phyloP scores from a whole-genome alignment of 2,797 vertebrate species.

The Lepilemur septentrionalis region DNA sequence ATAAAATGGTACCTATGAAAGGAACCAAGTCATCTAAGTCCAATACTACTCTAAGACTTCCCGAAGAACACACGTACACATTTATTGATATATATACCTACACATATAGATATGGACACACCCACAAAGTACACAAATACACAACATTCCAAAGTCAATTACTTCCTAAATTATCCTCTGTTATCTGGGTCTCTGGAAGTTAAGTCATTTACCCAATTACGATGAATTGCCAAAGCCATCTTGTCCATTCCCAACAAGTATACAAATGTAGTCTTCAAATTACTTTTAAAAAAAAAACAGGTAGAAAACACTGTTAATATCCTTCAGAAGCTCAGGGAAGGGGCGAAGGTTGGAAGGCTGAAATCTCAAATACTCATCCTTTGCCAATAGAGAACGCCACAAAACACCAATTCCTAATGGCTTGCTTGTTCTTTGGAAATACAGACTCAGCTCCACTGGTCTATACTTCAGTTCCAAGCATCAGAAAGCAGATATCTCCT shows the following conservation, averaged over 20 bases:
- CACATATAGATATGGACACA: constrained; percentile 33
- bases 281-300: constrained; percentile 56
- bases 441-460: not conserved
- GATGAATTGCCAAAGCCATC: not conserved
- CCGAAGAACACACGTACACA: not conserved
- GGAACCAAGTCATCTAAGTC: not conserved
- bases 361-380: constrained; percentile 64
- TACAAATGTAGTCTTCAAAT: constrained; percentile 64
- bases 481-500: not conserved
- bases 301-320: constrained; percentile 53
- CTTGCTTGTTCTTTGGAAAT: not conserved
- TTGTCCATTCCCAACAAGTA: constrained; percentile 5
- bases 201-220: constrained; percentile 55
- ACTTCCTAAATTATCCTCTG: constrained; percentile 69
- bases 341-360: not conserved
- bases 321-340: constrained; percentile 63
- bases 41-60: not conserved
- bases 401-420: constrained; percentile 37
- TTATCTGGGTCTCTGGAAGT: constrained; percentile 53
- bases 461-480: not conserved
- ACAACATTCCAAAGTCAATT: constrained; percentile 60
- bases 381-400: constrained; percentile 50
- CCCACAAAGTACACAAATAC: not conserved
- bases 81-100: not conserved
- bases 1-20: not conserved